phyloP scores from a whole-genome alignment of 2,113 vertebrate species.

The Amphilophus citrinellus region DNA sequence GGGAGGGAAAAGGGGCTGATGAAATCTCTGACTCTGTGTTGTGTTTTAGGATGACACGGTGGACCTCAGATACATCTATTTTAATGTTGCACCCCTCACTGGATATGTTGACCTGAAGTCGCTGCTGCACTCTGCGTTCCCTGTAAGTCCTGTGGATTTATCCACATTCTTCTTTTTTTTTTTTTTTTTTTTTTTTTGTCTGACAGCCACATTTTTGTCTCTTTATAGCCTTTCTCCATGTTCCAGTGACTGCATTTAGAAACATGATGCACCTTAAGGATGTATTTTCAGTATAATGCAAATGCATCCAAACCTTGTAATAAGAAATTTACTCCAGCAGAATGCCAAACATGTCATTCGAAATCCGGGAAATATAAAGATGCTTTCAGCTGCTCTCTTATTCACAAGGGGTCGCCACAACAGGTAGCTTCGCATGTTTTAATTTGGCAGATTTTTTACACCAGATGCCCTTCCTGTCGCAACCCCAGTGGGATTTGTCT shows the following conservation, averaged over 20 bases:
- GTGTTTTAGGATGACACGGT: slow-evolving; percentile 66
- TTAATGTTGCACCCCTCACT: slow-evolving; percentile 67
- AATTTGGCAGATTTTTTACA: too few species aligned
- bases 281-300: background rate
- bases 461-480: too few species aligned
- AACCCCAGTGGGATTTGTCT: background rate
- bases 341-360: too few species aligned
- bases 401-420: background rate
- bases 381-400: too few species aligned
- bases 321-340: background rate
- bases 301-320: background rate
- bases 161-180: too few species aligned
- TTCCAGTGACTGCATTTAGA: background rate
- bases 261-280: background rate
- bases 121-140: slow-evolving; percentile 72
- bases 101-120: slow-evolving; percentile 57
- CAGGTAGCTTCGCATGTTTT: background rate
- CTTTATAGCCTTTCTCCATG: background rate
- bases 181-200: too few species aligned
- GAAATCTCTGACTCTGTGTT: background rate
- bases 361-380: too few species aligned
- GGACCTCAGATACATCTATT: slow-evolving; percentile 75
- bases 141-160: slow-evolving; percentile 58
- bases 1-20: background rate
- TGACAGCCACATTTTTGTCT: too few species aligned